These are phyloP conservation scores for Trichopoda pennipes DNA, from an alignment of 2,888 invertebrate species.

Conservation along the genomic window DNA sequence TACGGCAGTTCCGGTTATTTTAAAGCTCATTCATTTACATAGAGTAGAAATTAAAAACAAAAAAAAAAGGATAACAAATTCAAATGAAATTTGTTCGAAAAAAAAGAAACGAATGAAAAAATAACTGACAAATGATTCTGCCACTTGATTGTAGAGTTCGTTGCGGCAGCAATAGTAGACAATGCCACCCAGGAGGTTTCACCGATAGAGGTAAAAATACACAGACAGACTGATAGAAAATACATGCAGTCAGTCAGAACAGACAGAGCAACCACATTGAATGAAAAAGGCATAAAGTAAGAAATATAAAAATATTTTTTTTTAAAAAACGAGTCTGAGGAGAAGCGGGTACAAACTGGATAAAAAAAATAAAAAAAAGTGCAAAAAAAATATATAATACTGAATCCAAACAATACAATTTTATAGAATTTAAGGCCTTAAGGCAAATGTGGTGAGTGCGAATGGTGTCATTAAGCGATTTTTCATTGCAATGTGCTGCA, in stretches of 20 bases:
- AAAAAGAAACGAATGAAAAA: slow-evolving; percentile 36
- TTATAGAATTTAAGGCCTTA: slow-evolving; percentile 66
- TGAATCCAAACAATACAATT: slow-evolving; percentile 63
- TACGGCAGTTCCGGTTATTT: slow-evolving; percentile 61
- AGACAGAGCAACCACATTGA: slow-evolving; percentile 40
- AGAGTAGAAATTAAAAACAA: slow-evolving; percentile 53
- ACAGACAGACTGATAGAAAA: slow-evolving; percentile 31
- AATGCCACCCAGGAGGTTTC: slow-evolving; percentile 65
- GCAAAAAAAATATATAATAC: slow-evolving; percentile 22
- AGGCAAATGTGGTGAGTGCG: slow-evolving; percentile 71
- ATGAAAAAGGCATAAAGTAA: slow-evolving; percentile 51
- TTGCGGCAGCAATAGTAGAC: slow-evolving; percentile 64
- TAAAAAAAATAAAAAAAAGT: slow-evolving; percentile 50
- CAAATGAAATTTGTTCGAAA: slow-evolving; percentile 72
- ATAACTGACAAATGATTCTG: slow-evolving; percentile 72
- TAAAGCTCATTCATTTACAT: slow-evolving; percentile 64
- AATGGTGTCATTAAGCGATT: slow-evolving; percentile 80
- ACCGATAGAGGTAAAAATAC: slow-evolving; percentile 52
- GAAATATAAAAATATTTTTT: slow-evolving; percentile 29
- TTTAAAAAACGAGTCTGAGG: not conserved
- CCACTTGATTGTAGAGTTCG: slow-evolving; percentile 63
- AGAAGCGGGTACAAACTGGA: slow-evolving; percentile 45
- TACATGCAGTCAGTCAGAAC: slow-evolving; percentile 5
- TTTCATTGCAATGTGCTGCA: slow-evolving; percentile 79
- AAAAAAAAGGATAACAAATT: slow-evolving; percentile 71